Evolutionary conservation across 2,797 vertebrate genomes (phyloP), one percentile per base, ranked within the genome.

Genomic region (Chiloscyllium punctatum): DNA sequence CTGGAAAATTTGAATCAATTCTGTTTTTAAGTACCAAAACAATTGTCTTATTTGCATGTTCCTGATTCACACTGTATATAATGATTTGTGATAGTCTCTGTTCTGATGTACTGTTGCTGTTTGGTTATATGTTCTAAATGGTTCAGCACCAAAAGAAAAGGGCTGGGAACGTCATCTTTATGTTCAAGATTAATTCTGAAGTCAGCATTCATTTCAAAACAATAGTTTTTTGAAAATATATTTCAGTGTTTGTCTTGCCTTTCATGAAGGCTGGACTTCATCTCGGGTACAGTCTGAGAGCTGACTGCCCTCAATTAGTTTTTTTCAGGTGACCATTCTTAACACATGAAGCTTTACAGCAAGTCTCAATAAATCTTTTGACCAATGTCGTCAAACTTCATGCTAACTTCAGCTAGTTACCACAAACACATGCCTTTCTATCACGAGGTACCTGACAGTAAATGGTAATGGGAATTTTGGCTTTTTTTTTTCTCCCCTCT

Each of bases 11-110:
- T 37, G 66, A 92, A n/a, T 18, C 68, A 37, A 92, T 69, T 69
- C 62, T 37, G 90, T 92, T 42, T 92, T 92, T 92, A 69, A 90
- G 66, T 68, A 92, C 62, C 90, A 42, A 69, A 92, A 37, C 62
- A 92, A 69, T 69, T 92, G 90, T 69, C 62, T 92, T 37, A 69
- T 42, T 92, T 92, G 90, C 90, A 69, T 92, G 90, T 57, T 91
- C 57, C 88, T 91, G 88, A 66, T 92, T 92, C 37, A 69, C 66
- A 51, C 66, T 92, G 90, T 92, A 92, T 92, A 92, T 92, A 92
- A 3, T 92, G 23, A 69, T 42, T 66, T 92, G 90, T 92, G 62
- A 21, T 92, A 11, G 66, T 92, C 66, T 69, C 66, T 92, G 66
- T 69, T 92, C 62, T 37, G n/a, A 66, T 69, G 90, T 92, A 69